Evolutionary conservation across 2,888 invertebrate species (phyloP).

Genomic region (Brachypalpus laphriformis): DNA sequence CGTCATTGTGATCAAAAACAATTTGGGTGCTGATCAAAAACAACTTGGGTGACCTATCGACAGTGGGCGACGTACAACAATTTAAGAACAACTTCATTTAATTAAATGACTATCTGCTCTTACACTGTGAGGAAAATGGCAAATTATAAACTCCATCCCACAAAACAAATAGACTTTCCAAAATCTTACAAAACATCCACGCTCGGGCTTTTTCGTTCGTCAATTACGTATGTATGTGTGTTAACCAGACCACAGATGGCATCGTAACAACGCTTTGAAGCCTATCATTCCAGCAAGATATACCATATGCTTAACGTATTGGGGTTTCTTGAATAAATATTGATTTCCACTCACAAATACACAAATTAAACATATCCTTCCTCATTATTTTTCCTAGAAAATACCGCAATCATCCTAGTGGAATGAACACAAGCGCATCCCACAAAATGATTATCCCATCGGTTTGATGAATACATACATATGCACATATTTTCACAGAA

Average conservation of each 20-base stretch:
- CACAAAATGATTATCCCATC: not conserved
- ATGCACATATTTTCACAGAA: not conserved
- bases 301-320: not conserved
- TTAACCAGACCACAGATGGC: not conserved
- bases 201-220: not conserved
- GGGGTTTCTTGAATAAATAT: slow-evolving; percentile 10
- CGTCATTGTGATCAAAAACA: too few species aligned
- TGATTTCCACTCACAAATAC: slow-evolving; percentile 4
- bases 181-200: not conserved
- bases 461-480: too few species aligned
- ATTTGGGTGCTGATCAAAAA: too few species aligned
- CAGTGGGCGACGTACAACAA: too few species aligned
- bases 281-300: not conserved
- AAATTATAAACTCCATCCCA: too few species aligned
- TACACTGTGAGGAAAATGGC: too few species aligned
- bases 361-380: not conserved
- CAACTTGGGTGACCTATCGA: too few species aligned
- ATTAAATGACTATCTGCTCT: too few species aligned
- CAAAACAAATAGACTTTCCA: too few species aligned
- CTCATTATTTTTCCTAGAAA: slow-evolving; percentile 1
- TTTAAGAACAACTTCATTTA: too few species aligned
- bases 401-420: too few species aligned
- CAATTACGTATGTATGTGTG: not conserved
- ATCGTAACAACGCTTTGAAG: slow-evolving; percentile 1
- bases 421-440: not conserved